These are phyloP conservation scores for Triplophysa siluroides DNA, from an alignment of 2,113 vertebrate genomes.

Conservation along the genomic window DNA sequence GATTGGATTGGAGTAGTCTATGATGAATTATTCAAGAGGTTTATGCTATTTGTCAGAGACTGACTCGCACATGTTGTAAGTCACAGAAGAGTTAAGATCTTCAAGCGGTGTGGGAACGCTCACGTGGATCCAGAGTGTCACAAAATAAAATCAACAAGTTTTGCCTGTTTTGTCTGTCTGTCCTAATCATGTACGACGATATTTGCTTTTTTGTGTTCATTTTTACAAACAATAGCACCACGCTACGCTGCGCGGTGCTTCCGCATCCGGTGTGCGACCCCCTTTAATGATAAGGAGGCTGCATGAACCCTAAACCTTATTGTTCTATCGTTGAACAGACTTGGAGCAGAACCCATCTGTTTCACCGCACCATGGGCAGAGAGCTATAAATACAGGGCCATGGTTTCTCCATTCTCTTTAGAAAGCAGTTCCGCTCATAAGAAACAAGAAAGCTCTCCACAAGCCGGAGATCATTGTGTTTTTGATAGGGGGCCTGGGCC, in stretches of 20 bases:
- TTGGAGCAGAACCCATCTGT: not conserved
- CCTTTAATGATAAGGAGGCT: no score
- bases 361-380: slow-evolving; percentile 11
- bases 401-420: not conserved
- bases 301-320: slow-evolving; percentile 17
- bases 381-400: slow-evolving; percentile 36
- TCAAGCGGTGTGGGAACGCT: not conserved
- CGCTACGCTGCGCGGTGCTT: no score
- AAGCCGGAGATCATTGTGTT: slow-evolving; percentile 19
- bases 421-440: not conserved
- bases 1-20: not conserved
- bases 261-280: no score
- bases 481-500: slow-evolving; percentile 2
- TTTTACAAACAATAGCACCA: no score
- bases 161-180: no score
- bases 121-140: not conserved
- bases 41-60: not conserved
- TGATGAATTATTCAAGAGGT: not conserved
- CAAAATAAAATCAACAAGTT: not conserved
- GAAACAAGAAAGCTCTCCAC: slow-evolving; percentile 10
- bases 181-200: no score
- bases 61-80: not conserved
- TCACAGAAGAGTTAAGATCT: not conserved
- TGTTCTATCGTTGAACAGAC: not conserved
- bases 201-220: no score